These are phyloP conservation scores for Amphiura filiformis DNA, from an alignment of 35 echinoderm and acorn worm genomes.

Conservation along the genomic window DNA sequence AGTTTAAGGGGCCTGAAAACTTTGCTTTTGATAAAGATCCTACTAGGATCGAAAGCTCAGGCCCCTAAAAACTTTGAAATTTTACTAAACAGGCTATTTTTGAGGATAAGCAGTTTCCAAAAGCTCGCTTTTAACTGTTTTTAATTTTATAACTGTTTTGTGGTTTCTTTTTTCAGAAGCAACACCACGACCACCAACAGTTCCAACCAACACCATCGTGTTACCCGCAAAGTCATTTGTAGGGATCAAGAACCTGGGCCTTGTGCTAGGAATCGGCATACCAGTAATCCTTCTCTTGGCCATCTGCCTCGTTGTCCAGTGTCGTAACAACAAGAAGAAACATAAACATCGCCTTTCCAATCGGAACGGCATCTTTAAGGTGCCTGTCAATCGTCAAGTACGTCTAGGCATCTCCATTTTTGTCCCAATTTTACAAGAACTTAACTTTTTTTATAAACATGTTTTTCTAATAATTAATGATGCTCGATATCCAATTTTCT, in stretches of 20 bases:
- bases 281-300: slow-evolving; percentile 9
- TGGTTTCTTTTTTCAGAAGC: neutral
- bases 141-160: too few relatives aligned
- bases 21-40: too few relatives aligned
- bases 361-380: slow-evolving; percentile 47
- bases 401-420: slow-evolving; percentile 17
- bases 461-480: too few relatives aligned
- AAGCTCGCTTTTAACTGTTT: too few relatives aligned
- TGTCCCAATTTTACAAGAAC: neutral
- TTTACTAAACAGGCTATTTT: too few relatives aligned
- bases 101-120: too few relatives aligned
- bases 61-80: too few relatives aligned
- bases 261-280: neutral
- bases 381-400: slow-evolving; percentile 41
- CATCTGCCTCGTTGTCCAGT: slow-evolving; percentile 28
- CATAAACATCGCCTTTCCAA: slow-evolving; percentile 2
- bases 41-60: too few relatives aligned
- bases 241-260: neutral
- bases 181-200: neutral
- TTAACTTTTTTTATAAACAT: neutral
- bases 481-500: too few relatives aligned
- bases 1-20: too few relatives aligned
- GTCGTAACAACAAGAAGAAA: slow-evolving; percentile 32
- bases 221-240: neutral
- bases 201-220: neutral